Conservation (phyloP, 2,797 vertebrate species). For the Sus cebifrons region DNA sequence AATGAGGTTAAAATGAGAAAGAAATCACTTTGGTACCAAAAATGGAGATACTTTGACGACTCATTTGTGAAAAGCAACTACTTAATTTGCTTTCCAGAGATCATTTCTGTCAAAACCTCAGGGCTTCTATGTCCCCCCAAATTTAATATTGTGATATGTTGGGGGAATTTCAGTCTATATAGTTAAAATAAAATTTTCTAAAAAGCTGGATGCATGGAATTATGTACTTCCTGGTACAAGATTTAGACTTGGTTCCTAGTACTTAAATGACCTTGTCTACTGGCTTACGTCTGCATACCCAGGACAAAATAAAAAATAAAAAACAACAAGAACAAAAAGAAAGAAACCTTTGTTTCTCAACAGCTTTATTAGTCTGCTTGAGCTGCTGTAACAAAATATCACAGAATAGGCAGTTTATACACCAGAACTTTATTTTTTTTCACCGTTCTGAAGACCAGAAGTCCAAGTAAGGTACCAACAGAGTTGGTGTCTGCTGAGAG, state of each 20-base stretch:
- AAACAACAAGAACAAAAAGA: neutral
- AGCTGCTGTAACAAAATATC: neutral
- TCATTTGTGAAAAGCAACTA: slow-evolving; percentile 12
- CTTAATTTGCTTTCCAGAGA: slow-evolving; percentile 26
- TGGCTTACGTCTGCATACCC: neutral
- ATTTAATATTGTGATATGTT: neutral
- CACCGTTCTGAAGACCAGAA: neutral
- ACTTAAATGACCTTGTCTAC: neutral
- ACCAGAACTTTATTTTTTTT: slow-evolving; percentile 11
- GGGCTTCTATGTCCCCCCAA: neutral
- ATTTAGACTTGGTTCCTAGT: neutral
- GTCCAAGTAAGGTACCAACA: neutral
- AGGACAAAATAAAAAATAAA: neutral
- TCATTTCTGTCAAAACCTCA: neutral
- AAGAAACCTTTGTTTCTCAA: neutral
- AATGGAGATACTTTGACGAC: neutral
- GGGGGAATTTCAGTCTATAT: neutral
- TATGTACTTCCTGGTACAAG: neutral
- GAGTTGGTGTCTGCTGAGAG: neutral
- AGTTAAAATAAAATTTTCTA: slow-evolving; percentile 47
- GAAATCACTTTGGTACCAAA: slow-evolving; percentile 46
- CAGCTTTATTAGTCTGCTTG: neutral
- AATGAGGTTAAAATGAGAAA: slow-evolving; percentile 35
- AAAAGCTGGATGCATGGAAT: neutral
- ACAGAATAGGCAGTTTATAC: neutral